phyloP scores from a whole-genome alignment of 2,797 vertebrate genomes.

The Cynopterus sphinx region DNA sequence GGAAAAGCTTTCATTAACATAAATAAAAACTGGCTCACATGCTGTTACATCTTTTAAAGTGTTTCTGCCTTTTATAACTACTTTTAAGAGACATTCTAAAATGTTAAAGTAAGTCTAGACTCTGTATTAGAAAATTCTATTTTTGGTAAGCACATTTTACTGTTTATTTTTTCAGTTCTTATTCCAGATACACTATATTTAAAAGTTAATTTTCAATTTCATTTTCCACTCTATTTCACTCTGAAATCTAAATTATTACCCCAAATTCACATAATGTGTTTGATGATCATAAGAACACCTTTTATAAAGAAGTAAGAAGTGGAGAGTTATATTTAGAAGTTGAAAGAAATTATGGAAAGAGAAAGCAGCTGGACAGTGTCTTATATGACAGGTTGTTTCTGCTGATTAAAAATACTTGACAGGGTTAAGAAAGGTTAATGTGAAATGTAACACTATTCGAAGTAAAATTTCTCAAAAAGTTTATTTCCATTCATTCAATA shows the following conservation, averaged over 20 bases:
- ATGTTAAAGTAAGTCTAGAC: conserved; percentile 9
- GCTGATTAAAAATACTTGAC: conserved; percentile 7
- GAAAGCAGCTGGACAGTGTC: conserved; percentile 4
- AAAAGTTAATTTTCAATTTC: background rate
- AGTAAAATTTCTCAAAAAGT: conserved; percentile 39
- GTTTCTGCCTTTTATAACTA: conserved; percentile 26
- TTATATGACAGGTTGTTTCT: background rate
- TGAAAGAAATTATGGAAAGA: conserved; percentile 44
- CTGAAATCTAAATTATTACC: background rate
- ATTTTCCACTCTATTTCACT: conserved; percentile 32
- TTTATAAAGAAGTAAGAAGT: conserved; percentile 36
- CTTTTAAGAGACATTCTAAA: conserved; percentile 28
- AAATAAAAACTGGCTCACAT: background rate
- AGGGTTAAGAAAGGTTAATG: conserved; percentile 26
- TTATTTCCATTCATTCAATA: conserved; percentile 6
- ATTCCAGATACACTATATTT: conserved; percentile 39
- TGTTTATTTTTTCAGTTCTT: background rate
- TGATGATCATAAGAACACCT: background rate
- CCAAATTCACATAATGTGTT: background rate
- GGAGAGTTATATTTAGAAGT: conserved; percentile 30
- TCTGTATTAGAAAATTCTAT: conserved; percentile 28
- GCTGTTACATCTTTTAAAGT: background rate
- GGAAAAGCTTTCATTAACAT: background rate
- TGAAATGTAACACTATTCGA: background rate
- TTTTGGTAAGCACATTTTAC: conserved; percentile 45